Evolutionary conservation across 1,140 invertebrate genomes (phyloP), one percentile per base, ranked within the genome.

Genomic region (Mizuhopecten yessoensis): DNA sequence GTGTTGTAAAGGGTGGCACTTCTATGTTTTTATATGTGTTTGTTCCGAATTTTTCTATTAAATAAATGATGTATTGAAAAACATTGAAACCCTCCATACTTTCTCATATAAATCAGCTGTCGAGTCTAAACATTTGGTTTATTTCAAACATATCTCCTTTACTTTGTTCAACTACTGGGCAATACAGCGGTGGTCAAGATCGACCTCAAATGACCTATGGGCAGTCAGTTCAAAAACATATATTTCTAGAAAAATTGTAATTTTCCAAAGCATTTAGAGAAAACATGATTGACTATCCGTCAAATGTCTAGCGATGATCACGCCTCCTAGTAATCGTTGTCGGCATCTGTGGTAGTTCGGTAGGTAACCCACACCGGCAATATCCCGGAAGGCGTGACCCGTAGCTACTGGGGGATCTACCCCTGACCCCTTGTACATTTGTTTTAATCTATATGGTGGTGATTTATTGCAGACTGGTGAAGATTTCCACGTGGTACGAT

Each of bases 361-460:
- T 23, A 75, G 57, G 57, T 75, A 75, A 75, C 57, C 57, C 57
- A 75, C 57, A 75, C 57, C 57, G n/a, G 57, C 23, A 75, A 75
- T 75, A 75, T 75, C 57, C 23, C n/a, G 9, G 57, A 17, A 75
- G 57, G 57, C 57, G 57, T 75, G 57, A 75, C 57, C 57, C 57
- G 57, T 29, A 75, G 57, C 57, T 75, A 75, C 57, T 29, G 57
- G 20, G n/a, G 57, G 57, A 75, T 75, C 57, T 75, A 75, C 57
- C 57, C n/a, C 57, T 75, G n/a, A 75, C 57, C 57, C 57, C 57
- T 3, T 29, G 57, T 75, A 75, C 57, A 75, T 75, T 75, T 75
- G 57, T 75, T 75, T 75, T 75, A 75, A 75, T 75, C n/a, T 75
- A 75, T 75, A 75, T 75, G 57, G 23, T 75, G 57, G 57, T 75